A percentile compares a stretch with the other conserved stretches of the same genome.
Evolutionary conservation across 1,140 invertebrate species (phyloP).

Genomic region (Heliconius melpomene): DNA sequence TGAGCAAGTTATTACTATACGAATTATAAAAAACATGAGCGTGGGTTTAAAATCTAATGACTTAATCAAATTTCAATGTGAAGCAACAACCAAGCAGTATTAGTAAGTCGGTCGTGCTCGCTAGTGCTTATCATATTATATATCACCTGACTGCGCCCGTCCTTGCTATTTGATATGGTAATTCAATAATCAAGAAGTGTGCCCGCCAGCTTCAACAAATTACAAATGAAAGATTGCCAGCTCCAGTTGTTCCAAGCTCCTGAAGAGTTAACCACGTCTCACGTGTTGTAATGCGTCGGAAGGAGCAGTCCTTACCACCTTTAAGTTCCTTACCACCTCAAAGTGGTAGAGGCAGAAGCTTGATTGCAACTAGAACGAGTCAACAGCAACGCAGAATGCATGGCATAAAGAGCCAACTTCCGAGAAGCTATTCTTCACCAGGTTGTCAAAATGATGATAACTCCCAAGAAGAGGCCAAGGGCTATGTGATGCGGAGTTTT

Average conservation of each 20-base stretch:
- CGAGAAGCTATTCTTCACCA: slow-evolving; percentile 70
- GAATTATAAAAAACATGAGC: slow-evolving; percentile 50
- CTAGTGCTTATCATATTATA: slow-evolving; percentile 71
- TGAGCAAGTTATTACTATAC: slow-evolving; percentile 49
- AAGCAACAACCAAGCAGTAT: slow-evolving; percentile 50
- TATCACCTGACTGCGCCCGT: slow-evolving; percentile 62
- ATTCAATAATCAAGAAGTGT: slow-evolving; percentile 61
- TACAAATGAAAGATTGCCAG: slow-evolving; percentile 52
- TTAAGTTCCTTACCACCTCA: slow-evolving; percentile 42
- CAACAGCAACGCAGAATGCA: slow-evolving; percentile 66
- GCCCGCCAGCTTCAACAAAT: slow-evolving; percentile 59
- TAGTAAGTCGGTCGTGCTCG: slow-evolving; percentile 64
- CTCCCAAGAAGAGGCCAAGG: slow-evolving; percentile 42
- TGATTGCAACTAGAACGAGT: slow-evolving; percentile 68
- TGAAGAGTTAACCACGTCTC: slow-evolving; percentile 54
- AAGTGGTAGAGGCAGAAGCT: slow-evolving; percentile 58
- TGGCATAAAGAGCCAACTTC: slow-evolving; percentile 54
- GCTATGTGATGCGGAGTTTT: slow-evolving; percentile 63
- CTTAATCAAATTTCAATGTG: slow-evolving; percentile 47
- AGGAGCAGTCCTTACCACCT: slow-evolving; percentile 51
- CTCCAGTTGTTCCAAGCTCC: slow-evolving; percentile 53
- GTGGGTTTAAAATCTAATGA: slow-evolving; percentile 45
- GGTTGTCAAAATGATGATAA: slow-evolving; percentile 55
- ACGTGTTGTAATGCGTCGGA: slow-evolving; percentile 61
- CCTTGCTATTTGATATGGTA: slow-evolving; percentile 73